Evolutionary conservation across 1,140 invertebrate species (phyloP), one percentile per base, ranked within the genome.

Genomic region (Eumeta japonica): DNA sequence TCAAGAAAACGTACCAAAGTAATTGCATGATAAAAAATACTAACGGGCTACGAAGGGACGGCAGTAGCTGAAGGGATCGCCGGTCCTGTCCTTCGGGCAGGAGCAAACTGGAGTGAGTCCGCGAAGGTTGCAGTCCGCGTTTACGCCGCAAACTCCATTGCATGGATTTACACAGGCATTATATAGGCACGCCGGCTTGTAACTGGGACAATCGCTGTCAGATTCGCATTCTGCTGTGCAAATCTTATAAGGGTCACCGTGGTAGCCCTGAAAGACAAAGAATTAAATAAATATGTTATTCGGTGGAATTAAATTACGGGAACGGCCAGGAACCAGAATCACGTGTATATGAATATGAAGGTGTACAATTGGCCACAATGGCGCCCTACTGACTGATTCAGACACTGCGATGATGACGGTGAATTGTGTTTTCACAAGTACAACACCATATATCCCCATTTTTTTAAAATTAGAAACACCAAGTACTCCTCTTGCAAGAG

Each of bases 51-150:
- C 85, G 51, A 90, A 92, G 34, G 84, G 87, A 48, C 89, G 80
- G 65, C 90, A 92, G 46, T 80, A 79, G 1, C 84, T 76, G 63
- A 92, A 93, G 10, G 90, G 89, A 80, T 92, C 84, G 2, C 90
- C 90, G 14, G 89, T 92, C 84, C 88, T 90, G 55, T 90, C 86
- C 52, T 79, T 84, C 2, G 90, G 90, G 62, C 90, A 94, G 28
- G 85, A 89, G 67, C 90, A 92, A 16, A 92, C 83, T 13, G 85
- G 89, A 15, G 83, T 94, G 44, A 82, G 76, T 0, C 88, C 83
- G 5, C 86, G 74, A 17, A 92, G 78, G 48, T 88, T 79, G 57
- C 89, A 93, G 38, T 90, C 79, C 2, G 91, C 89, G 45, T 88
- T 86, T 1, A 87, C 70, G 18, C 90, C 90, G 54, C 90, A 93